Base-by-base conservation (phyloP, 1,140 invertebrate genomes). In the Zaprionus ornatus region DNA sequence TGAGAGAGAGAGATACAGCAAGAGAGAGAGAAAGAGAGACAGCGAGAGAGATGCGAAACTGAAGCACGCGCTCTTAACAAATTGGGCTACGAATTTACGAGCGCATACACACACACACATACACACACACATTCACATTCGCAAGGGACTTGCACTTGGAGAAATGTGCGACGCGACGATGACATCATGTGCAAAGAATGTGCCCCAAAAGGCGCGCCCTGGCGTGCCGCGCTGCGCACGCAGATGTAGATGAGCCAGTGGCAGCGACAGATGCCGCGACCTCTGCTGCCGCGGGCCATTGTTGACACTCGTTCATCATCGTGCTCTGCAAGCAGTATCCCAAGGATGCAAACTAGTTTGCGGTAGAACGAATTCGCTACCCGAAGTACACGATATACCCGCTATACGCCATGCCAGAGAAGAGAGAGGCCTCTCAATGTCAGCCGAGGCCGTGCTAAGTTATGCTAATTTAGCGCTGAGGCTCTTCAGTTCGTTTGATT, bases 51-150 rank as follows among this genome's bases (percentile, higher is more conserved):
- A 48, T 52, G 67, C 69, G 74, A 84, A 88, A 84, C 74, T 88
- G 68, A 88, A 90, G 85, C 84, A 88, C 84, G 84, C 85, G 84
- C 84, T 88, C 71, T 90, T 80, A 81, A 88, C 84, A 88, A 88
- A 88, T 88, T 88, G 81, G 85, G 80, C 80, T 90, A 79, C 84
- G 74, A 87, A 85, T 84, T 83, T 83, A 83, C 45, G 45, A 50
- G 45, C 19, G 19, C 40, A 42, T 7, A 42, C 40, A 42, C n/a
- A 42, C 37, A 3, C n/a, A 45, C n/a, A 9, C 40, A 45, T 7
- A 42, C 40, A 42, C n/a, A 42, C 37, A 3, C n/a, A 45, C n/a
- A 9, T n/a, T 17, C 40, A 54, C 32, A 54, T 19, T 27, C 83
- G 64, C 80, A 45, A 45, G 40, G 40, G 77, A 83, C 63, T 67